Conservation (phyloP, 2,888 invertebrate genomes). For the Dryocosmus kuriphilus region DNA sequence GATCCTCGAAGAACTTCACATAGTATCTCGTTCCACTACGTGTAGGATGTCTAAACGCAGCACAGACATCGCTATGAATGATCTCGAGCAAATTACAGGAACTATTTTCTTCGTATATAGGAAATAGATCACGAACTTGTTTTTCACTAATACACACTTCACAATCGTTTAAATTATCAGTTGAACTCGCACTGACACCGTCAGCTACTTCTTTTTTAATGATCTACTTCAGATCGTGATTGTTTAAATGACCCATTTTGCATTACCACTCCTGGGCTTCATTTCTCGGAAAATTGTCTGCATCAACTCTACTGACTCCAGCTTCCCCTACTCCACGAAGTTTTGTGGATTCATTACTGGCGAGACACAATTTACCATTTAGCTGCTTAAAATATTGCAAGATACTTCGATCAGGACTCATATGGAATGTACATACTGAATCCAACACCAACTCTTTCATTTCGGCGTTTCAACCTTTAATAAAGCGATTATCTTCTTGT, state of each 20-base stretch:
- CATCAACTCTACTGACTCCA: too few species aligned
- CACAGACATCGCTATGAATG: too few species aligned
- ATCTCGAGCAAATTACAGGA: background rate
- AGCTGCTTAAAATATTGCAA: too few species aligned
- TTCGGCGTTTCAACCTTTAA: background rate
- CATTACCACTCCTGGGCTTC: background rate
- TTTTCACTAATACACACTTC: slow-evolving; percentile 48
- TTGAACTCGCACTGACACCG: too few species aligned
- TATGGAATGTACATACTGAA: background rate
- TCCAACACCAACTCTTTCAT: background rate
- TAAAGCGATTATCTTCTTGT: background rate
- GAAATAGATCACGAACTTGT: slow-evolving; percentile 20
- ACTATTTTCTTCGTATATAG: background rate
- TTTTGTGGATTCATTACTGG: too few species aligned
- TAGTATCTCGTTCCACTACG: too few species aligned
- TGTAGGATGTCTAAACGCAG: too few species aligned
- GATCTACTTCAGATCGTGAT: too few species aligned
- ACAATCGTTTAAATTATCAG: too few species aligned
- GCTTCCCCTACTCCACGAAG: too few species aligned
- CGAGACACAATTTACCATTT: background rate
- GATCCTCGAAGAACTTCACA: too few species aligned
- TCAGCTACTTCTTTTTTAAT: background rate
- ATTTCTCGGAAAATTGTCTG: background rate
- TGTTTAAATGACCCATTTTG: too few species aligned
- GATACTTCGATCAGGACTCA: background rate